Evolutionary conservation across 2,797 vertebrate genomes (phyloP).

Genomic region (Notolepis coatsorum): DNA sequence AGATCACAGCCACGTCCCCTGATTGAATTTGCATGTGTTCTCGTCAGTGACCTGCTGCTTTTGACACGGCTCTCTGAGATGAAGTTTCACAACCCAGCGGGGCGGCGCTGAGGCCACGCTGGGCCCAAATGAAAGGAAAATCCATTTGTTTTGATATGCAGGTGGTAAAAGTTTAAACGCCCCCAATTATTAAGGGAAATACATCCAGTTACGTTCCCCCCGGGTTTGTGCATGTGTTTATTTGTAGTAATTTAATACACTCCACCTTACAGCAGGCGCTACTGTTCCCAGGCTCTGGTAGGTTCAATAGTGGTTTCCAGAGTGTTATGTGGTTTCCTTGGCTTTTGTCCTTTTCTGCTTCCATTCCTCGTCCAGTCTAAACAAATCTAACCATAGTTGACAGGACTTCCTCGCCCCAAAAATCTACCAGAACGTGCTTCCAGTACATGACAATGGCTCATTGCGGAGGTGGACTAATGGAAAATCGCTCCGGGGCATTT

Average conservation of each 20-base stretch:
- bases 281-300: no score
- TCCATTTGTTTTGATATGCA: slow-evolving; percentile 1
- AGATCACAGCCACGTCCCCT: background rate
- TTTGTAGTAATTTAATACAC: background rate
- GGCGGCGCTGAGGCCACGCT: slow-evolving; percentile 19
- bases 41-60: slow-evolving; percentile 58
- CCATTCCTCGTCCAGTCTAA: background rate
- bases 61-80: slow-evolving; percentile 49
- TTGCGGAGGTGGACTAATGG: slow-evolving; percentile 39
- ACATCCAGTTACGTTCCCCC: background rate
- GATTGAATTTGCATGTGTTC: slow-evolving; percentile 21
- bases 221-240: background rate
- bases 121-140: slow-evolving; percentile 1
- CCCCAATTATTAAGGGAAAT: background rate
- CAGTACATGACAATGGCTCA: slow-evolving; percentile 6
- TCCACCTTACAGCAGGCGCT: no score
- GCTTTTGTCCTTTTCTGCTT: no score
- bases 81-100: slow-evolving; percentile 57
- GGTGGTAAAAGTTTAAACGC: background rate
- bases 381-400: slow-evolving; percentile 24
- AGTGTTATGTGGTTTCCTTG: no score
- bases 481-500: slow-evolving; percentile 32
- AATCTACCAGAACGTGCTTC: slow-evolving; percentile 21
- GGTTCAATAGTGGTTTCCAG: no score
- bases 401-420: no score